Evolutionary conservation across 2,113 vertebrate species (phyloP).

Genomic region (Coreoperca whiteheadi): DNA sequence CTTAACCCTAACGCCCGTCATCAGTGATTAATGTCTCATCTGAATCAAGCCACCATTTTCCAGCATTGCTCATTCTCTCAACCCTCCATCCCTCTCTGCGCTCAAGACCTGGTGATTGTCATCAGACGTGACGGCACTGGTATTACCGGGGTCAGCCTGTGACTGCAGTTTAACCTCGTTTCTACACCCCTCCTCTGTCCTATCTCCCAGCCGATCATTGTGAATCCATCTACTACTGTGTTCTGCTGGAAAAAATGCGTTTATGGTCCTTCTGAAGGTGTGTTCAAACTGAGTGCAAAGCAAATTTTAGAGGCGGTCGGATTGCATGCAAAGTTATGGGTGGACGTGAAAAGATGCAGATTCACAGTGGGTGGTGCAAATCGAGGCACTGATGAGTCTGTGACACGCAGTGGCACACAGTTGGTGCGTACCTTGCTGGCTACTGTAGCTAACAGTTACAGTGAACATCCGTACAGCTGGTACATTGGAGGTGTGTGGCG

Average conservation of each 20-base stretch:
- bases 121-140: constrained; percentile 68
- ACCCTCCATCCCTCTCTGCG: constrained; percentile 29
- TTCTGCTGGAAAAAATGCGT: background rate
- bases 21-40: constrained; percentile 64
- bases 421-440: background rate
- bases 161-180: constrained; percentile 72
- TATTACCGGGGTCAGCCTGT: constrained; percentile 61
- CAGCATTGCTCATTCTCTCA: constrained; percentile 40
- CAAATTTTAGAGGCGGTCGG: background rate
- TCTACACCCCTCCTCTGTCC: constrained; percentile 51
- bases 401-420: no score
- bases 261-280: background rate
- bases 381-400: background rate
- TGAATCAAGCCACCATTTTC: constrained; percentile 39
- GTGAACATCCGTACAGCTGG: background rate
- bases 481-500: no score
- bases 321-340: background rate
- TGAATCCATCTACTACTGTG: constrained; percentile 12
- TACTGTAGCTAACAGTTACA: background rate
- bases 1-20: constrained; percentile 58
- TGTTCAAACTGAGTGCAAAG: background rate
- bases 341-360: background rate
- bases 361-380: background rate
- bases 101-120: constrained; percentile 57
- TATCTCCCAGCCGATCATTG: constrained; percentile 4